Evolutionary conservation across 2,888 invertebrate species (phyloP).

Genomic region (Rhagonycha fulva): DNA sequence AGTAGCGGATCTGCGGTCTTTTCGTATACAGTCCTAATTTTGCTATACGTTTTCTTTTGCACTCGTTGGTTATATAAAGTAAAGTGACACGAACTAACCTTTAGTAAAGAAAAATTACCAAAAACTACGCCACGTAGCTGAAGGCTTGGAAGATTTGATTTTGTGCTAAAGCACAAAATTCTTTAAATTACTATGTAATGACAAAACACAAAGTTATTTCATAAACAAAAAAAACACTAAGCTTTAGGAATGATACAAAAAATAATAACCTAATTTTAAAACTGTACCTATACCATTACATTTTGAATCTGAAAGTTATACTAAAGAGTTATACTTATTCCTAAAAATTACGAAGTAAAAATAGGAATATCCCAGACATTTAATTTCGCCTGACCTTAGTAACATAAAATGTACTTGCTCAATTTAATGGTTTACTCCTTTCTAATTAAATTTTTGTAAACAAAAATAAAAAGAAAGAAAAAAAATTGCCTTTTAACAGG

Average conservation of each 20-base stretch:
- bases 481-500: constrained; percentile 6
- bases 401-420: neutral
- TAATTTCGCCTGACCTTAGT: no score
- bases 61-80: constrained; percentile 7
- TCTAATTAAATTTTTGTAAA: no score
- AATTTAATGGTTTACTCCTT: neutral
- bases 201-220: constrained; percentile 34
- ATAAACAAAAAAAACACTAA: constrained; percentile 32
- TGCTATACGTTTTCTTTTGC: constrained; percentile 18
- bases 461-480: neutral
- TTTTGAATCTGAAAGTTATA: neutral
- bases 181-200: constrained; percentile 35
- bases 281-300: neutral
- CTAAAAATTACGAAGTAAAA: no score
- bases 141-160: constrained; percentile 39
- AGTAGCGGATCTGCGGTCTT: constrained; percentile 40
- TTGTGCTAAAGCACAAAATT: constrained; percentile 34
- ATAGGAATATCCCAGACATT: no score
- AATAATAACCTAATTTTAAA: neutral
- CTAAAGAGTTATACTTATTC: no score
- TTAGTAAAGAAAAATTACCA: constrained; percentile 38
- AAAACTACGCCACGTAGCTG: constrained; percentile 35
- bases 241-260: neutral
- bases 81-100: constrained; percentile 38
- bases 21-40: constrained; percentile 39